Evolutionary conservation across 2,797 vertebrate genomes (phyloP), one percentile per base, ranked within the genome.

Genomic region (Syndactyla subalaris): DNA sequence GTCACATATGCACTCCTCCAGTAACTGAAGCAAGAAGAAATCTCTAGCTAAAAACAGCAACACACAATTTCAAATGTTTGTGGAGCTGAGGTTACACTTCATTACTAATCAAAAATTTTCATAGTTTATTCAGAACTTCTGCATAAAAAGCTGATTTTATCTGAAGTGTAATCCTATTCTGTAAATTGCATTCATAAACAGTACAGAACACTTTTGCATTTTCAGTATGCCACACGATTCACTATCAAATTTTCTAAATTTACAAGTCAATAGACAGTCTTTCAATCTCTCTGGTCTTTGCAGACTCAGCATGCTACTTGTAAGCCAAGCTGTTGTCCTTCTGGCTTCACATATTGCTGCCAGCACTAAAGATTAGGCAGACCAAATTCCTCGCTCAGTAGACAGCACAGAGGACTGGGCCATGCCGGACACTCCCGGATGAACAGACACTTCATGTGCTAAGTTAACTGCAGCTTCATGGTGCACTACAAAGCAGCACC

Each of bases 291-390:
- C 49, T 72, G 55, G 66, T 83, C 73, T 87, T 89, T 89, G 89
- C 87, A 91, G 62, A 88, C 62, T 96, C 95, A 96, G 92, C 91
- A 58, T 55, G 92, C 62, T 89, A 46, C 70, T 71, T 89, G 76
- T 66, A 92, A 85, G 51, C 93, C 91, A 95, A 93, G 85, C 89
- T 95, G 92, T 77, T 84, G 78, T 88, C 95, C 91, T 93, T 95
- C 92, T 92, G 95, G 75, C 72, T 93, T 95, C 2, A 8, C 78
- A 62, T 22, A 70, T 32, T 77, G 79, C 79, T 89, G 66, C 79
- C 82, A 91, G 85, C 62, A 57, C 51, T 78, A 43, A 75, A 88
- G 73, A 82, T 88, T 52, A 85, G 51, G 55, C 62, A 96, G 66
- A 68, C 36, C 72, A 59, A 93, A 89, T 45, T 67, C 32, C 21